Percentiles rank a stretch among this genome's conserved stretches.
These are phyloP conservation scores for Aradophagus sp. DNA, from an alignment of 1,140 invertebrate species.

Conservation along the genomic window DNA sequence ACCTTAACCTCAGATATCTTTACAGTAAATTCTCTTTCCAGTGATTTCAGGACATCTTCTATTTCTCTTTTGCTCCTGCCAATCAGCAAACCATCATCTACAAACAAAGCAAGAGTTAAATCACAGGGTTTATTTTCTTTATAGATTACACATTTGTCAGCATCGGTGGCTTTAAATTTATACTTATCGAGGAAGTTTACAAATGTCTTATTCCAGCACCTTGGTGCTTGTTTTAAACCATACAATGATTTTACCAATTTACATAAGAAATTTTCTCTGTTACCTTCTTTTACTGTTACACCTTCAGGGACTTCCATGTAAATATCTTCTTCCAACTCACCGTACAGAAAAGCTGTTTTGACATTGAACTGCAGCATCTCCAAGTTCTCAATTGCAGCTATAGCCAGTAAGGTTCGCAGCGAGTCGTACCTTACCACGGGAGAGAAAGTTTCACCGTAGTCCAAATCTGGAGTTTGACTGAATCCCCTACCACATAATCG, in stretches of 20 bases:
- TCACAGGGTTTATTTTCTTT: neutral
- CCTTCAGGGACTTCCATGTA: conserved; percentile 14
- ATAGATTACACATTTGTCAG: conserved; percentile 2
- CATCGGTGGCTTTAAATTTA: neutral
- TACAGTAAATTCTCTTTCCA: conserved; percentile 1
- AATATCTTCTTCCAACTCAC: conserved; percentile 4
- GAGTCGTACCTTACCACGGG: conserved; percentile 13
- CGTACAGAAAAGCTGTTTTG: conserved; percentile 17
- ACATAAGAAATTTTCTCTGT: conserved; percentile 4
- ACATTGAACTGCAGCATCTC: conserved; percentile 8
- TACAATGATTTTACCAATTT: conserved; percentile 26
- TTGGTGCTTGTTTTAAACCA: conserved; percentile 25
- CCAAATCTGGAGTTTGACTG: neutral
- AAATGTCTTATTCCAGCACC: conserved; percentile 18
- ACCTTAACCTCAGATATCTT: conserved; percentile 4
- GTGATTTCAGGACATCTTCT: neutral
- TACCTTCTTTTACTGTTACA: neutral
- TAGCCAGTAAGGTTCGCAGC: conserved; percentile 1
- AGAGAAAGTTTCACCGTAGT: conserved; percentile 13
- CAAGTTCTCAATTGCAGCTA: neutral
- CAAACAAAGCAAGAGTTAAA: conserved; percentile 15
- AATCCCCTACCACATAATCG: conserved; percentile 15
- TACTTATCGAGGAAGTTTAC: neutral
- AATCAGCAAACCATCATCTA: conserved; percentile 18
- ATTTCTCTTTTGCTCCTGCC: conserved; percentile 2